Base-by-base conservation (phyloP, 2,797 vertebrate genomes). In the Geotrypetes seraphini region DNA sequence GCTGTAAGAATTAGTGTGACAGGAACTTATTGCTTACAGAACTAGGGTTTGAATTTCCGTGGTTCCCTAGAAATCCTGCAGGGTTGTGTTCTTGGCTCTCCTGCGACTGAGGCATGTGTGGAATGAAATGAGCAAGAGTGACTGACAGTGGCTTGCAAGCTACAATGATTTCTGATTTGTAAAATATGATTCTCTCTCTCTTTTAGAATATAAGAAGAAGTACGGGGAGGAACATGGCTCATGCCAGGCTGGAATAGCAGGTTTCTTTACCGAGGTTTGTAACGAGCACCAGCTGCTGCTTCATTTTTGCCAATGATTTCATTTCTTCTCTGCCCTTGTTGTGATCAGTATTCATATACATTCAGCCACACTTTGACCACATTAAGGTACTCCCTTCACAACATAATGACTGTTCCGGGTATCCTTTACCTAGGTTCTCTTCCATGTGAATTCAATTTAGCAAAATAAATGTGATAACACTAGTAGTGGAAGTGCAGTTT, bases 161-260 rank as follows among this genome's bases (percentile, higher is more conserved):
- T n/a, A n/a, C 53, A 76, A 63, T 78, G 60, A 84, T 78, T 65
- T 63, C 73, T 40, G 54, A 54, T 84, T 75, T 85, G 28, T 56
- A 58, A 51, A 72, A 28, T 57, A 55, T 22, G n/a, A 30, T 37
- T 22, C 25, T 15, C n/a, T 53, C n/a, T 53, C 15, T 30, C 58
- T 75, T n/a, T 35, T 67, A 98, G 96, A 97, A 74, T 85, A 98
- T 75, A 98, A 99, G 85, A 96, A 94, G 83, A 97, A 89, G 60
- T 99, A 99, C 5, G 96, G 95, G n/a, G 95, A 98, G 68, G 96
- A 99, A 57, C 96, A 99, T 0, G 96, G 96, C 60, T 99, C 96
- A 0, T 98, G 96, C 83, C 96, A 99, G 75, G 96, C 94, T 1
- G 96, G 96, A 45, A 97, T 94, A 6, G 87, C 95, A 1, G 92